A percentile compares a stretch with the other conserved stretches of the same genome.
phyloP scores from a whole-genome alignment of 2,797 vertebrate genomes.

The Argyrosomus regius region DNA sequence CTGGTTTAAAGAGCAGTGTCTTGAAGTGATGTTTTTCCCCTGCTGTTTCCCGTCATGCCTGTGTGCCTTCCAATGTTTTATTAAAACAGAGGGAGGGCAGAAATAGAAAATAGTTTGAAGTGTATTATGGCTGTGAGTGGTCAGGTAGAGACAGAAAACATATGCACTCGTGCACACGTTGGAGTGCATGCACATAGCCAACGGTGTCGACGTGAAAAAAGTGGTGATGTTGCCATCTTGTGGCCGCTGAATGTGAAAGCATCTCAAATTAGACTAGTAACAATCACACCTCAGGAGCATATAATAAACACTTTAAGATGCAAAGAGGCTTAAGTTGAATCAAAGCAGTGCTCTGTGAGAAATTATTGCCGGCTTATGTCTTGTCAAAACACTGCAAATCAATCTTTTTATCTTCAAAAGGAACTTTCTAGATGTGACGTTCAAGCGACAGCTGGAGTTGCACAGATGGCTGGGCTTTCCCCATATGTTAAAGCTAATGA shows the following conservation, averaged over 20 bases:
- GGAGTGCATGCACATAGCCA: not conserved
- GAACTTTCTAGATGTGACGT: constrained; percentile 21
- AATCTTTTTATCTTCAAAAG: constrained; percentile 21
- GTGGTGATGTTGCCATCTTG: constrained; percentile 78
- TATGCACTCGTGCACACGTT: constrained; percentile 11
- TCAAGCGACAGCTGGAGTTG: constrained; percentile 57
- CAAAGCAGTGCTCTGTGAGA: constrained; percentile 10
- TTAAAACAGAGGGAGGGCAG: constrained; percentile 34
- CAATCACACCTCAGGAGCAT: not conserved
- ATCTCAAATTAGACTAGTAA: not conserved
- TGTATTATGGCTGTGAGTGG: constrained; percentile 35
- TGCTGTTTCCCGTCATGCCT: constrained; percentile 39
- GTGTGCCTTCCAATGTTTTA: constrained; percentile 38
- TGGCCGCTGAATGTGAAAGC: constrained; percentile 49
- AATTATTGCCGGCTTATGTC: not conserved
- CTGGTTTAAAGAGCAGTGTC: constrained; percentile 22
- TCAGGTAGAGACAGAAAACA: constrained; percentile 31
- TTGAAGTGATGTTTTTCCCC: constrained; percentile 39
- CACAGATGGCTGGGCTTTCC: constrained; percentile 65
- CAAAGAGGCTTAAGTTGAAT: not conserved
- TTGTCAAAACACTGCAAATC: not conserved
- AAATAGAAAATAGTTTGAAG: constrained; percentile 31
- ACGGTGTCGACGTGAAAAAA: constrained; percentile 19
- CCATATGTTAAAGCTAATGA: constrained; percentile 66
- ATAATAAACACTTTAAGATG: constrained; percentile 24